Evolutionary conservation across 2,888 invertebrate species (phyloP), one percentile per base, ranked within the genome.

Genomic region (Apoda limacodes): DNA sequence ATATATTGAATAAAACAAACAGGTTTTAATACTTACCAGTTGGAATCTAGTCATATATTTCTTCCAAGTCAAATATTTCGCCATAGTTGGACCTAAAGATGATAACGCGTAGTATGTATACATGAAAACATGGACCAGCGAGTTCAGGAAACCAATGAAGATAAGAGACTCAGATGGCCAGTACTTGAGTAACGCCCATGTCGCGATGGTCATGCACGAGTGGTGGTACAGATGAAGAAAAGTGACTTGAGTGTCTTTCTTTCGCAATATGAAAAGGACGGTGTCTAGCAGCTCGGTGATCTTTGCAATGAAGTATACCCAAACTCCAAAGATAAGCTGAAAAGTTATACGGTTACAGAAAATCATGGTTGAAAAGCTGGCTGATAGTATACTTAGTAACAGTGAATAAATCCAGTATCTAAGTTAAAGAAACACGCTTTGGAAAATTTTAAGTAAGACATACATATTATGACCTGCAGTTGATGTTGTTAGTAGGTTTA

Each of bases 151-250:
- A 0, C 89, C 88, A 10, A 91, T 81, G 28, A 92, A 83, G 0
- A 89, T 87, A 0, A 89, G 90, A 49, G 92, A 92, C 1, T 90
- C 91, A 10, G 89, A 90, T 13, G 92, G 89, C 3, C 90, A 82
- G 47, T 87, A 93, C 67, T 90, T 89, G 15, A 90, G 69, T 45
- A 90, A 92, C 34, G 88, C 87, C 92, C 92, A 93, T 0, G 88
- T 87, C 66, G 90, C 86, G 14, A 90, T 57, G 19, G 88, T 92
- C 70, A 90, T 92, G 32, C 88, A 81, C 0, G 88, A 83, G 60
- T 96, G 95, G 61, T 96, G 95, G 56, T 94, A 95, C 0, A 95
- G 91, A 56, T 96, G 95, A 14, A 96, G 85, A 50, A 93, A 92
- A 0, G 93, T 88, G 5, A 96, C 88, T 82, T 95, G 92, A 13